Evolutionary conservation across 2,113 vertebrate species (phyloP), one percentile per base, ranked within the genome.

Genomic region (Meles meles): DNA sequence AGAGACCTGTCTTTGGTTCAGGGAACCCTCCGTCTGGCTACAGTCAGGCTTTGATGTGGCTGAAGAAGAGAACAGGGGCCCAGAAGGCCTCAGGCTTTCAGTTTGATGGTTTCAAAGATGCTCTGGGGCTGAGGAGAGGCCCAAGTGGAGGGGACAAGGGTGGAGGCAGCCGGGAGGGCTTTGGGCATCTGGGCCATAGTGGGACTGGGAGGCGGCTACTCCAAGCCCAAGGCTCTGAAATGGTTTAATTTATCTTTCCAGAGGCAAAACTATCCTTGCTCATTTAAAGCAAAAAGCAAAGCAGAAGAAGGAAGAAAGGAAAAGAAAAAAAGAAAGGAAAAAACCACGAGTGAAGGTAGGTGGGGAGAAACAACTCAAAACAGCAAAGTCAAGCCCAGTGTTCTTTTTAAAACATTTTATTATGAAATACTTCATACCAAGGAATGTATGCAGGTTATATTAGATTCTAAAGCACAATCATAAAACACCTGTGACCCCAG

Each of bases 191-290:
- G 1, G 31, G 88, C 34, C 17, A 20, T 11, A 18, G 52, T 0
- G 20, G 49, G 13, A 42, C 44, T 9, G 18, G 37, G 71, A 55
- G 34, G 44, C 34, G 37, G 9, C 13, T 37, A 6, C 12, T 15
- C n/a, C 37, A 81, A 52, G 34, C 7, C 29, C 67, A 84, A 31
- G 8, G 63, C 37, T 88, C 29, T 80, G 13, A 82, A 81, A 57
- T 23, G n/a, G 52, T 61, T 52, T 57, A n/a, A 49, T 71, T 59
- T 59, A 20, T 67, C 18, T 71, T 79, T 95, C 49, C 44, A 71
- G 77, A 87, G 31, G 20, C 65, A 92, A 88, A 91, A 83, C 80
- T 81, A 39, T 65, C 23, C 44, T 86, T 94, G 61, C 13, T 88
- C 14, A 80, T 93, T 93, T 29, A 47, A 74, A 92, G 57, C 31